Conservation (phyloP, 1,140 invertebrate genomes). For the Steinernema khuongi region DNA sequence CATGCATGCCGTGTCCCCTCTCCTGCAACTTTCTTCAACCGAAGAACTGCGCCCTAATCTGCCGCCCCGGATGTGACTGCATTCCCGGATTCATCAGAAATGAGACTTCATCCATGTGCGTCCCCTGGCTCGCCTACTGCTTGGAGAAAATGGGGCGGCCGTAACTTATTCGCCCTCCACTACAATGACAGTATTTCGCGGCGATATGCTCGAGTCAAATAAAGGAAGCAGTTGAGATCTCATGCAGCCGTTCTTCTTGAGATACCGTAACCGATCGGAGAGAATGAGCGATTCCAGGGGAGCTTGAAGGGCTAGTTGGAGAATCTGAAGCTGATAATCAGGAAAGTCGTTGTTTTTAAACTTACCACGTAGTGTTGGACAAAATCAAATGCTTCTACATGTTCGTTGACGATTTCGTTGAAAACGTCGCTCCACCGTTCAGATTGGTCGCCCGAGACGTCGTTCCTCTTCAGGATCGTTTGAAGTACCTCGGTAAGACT, state of each 20-base stretch:
- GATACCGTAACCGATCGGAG: neutral
- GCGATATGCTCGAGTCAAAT: neutral
- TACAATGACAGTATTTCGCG: neutral
- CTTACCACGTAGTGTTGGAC: neutral
- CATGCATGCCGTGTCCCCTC: neutral
- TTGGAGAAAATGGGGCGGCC: neutral
- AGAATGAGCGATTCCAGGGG: neutral
- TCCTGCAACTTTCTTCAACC: neutral
- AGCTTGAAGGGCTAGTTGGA: neutral
- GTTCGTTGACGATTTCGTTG: neutral
- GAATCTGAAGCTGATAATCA: neutral
- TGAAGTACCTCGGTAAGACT: neutral
- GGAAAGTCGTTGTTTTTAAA: neutral
- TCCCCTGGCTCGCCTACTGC: neutral
- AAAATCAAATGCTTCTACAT: neutral
- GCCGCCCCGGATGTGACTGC: neutral
- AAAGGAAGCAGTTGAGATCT: neutral
- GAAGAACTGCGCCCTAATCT: neutral
- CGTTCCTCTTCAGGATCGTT: neutral
- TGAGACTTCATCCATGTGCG: neutral
- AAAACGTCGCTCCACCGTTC: neutral
- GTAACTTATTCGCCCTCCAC: neutral
- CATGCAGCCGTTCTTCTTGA: neutral
- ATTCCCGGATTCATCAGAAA: neutral
- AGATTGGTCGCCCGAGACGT: neutral